Percentiles rank a stretch among this genome's conserved stretches.
phyloP scores from a whole-genome alignment of 2,797 vertebrate genomes.

The Argyrosomus regius region DNA sequence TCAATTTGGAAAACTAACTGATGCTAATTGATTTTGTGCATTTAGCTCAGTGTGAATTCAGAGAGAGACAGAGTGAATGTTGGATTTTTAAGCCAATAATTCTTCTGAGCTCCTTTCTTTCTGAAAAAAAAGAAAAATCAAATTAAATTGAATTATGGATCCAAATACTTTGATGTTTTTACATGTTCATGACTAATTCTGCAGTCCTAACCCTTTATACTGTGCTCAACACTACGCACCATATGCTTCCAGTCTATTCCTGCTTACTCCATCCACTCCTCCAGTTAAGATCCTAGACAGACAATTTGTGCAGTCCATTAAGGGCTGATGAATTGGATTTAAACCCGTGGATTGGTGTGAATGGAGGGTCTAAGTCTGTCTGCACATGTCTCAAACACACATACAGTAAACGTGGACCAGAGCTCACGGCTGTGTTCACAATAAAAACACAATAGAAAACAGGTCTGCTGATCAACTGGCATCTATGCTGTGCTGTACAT shows the following conservation, averaged over 20 bases:
- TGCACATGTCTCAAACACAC: constrained; percentile 33
- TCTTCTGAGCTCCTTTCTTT: neutral
- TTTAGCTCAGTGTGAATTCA: constrained; percentile 10
- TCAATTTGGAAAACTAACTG: neutral
- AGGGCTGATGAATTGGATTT: constrained; percentile 85
- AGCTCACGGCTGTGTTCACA: constrained; percentile 52
- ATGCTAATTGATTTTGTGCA: neutral
- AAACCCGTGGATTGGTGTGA: constrained; percentile 69
- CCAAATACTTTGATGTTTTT: constrained; percentile 17
- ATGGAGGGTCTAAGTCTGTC: constrained; percentile 60
- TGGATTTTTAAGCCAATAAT: constrained; percentile 13
- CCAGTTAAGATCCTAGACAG: constrained; percentile 73
- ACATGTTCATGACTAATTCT: constrained; percentile 25
- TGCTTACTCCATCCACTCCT: constrained; percentile 60
- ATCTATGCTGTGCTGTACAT: constrained; percentile 30
- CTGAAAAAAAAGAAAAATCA: neutral
- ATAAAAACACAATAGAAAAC: constrained; percentile 52
- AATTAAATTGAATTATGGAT: constrained; percentile 11
- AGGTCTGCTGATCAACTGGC: constrained; percentile 46
- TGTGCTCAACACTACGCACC: constrained; percentile 35
- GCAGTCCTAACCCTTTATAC: constrained; percentile 26
- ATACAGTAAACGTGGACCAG: constrained; percentile 32
- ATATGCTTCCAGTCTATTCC: constrained; percentile 57
- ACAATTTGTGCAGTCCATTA: constrained; percentile 85
- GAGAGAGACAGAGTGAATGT: neutral